Base-by-base conservation (phyloP, 2,888 invertebrate genomes). In the Antitype chi region DNA sequence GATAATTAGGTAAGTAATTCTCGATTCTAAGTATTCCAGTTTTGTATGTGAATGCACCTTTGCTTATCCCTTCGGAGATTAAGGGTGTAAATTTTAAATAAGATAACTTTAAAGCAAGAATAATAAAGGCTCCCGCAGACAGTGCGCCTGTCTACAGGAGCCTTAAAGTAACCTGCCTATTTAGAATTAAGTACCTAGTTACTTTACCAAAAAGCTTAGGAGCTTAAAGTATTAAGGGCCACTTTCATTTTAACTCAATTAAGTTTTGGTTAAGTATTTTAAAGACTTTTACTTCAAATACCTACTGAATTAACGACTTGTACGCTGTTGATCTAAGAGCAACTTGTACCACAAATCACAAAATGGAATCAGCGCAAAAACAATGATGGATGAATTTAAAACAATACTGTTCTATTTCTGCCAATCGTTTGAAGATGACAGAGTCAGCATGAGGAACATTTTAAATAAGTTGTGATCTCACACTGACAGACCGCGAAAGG, bases 181-280 rank as follows among this genome's bases (percentile, higher is more conserved):
- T 68, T 47, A 55, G 32, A 68, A 59, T 20, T 47, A 47, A 25
- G 20, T 47, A 20, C 13, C 47, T 47, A 25, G 25, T 25, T 49
- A 60, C 72, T 72, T 60, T 9, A 59, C 25, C 17, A 32, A 59
- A 43, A 8, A 52, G 52, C 52, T 53, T 28, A 23, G 9, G 25
- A 52, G 25, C 60, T 60, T 60, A 72, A 60, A 52, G 28, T 52
- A 43, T 62, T 74, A 60, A 60, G 20, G 2, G 9, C 17, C 6
- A 38, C 52, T 62, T 74, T 72, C 6, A 28, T 43, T 60, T 72
- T 43, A 72, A 23, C 17, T 28, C 28, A 28, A 43, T 72, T 72
- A 28, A 25, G 25, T 28, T 43, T 68, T 17, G 17, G 23, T 43
- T 25, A 17, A 25, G 25, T 25, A 23, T n/a, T 70, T 70, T 20